Conservation (phyloP, 2,797 vertebrate species). For the Discoglossus pictus region DNA sequence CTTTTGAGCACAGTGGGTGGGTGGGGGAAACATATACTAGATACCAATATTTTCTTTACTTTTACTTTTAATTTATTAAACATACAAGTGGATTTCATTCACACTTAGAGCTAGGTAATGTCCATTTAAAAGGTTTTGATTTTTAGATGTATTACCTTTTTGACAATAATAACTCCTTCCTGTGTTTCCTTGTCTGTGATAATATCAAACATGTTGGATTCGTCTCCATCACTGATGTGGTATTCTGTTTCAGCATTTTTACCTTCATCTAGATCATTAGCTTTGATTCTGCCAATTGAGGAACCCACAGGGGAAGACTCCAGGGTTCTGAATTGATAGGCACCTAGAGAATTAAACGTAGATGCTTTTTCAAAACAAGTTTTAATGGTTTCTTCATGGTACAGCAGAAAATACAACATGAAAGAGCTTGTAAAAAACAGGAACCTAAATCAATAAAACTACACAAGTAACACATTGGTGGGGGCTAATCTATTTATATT, state of each 20-base stretch:
- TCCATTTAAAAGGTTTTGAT: too few relatives aligned
- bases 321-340: conserved; percentile 84
- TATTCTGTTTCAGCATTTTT: conserved; percentile 89
- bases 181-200: conserved; percentile 83
- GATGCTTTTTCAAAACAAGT: conserved; percentile 13
- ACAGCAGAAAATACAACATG: conserved; percentile 14
- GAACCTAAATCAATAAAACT: background rate
- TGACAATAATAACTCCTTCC: conserved; percentile 85
- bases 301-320: conserved; percentile 78
- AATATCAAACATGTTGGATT: conserved; percentile 84
- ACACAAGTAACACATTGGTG: background rate
- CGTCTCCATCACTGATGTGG: conserved; percentile 83
- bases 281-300: conserved; percentile 79
- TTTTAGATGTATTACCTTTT: conserved; percentile 75
- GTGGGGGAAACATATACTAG: too few relatives aligned
- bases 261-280: conserved; percentile 83
- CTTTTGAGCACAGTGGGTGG: too few relatives aligned
- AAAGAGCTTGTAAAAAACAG: conserved; percentile 3
- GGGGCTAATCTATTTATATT: too few relatives aligned
- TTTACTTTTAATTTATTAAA: too few relatives aligned
- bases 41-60: too few relatives aligned
- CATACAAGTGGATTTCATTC: too few relatives aligned
- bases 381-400: conserved; percentile 27
- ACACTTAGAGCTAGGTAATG: too few relatives aligned
- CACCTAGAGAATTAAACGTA: conserved; percentile 65